These are phyloP conservation scores for Coluber constrictor DNA, from an alignment of 2,797 vertebrate species.

Conservation along the genomic window DNA sequence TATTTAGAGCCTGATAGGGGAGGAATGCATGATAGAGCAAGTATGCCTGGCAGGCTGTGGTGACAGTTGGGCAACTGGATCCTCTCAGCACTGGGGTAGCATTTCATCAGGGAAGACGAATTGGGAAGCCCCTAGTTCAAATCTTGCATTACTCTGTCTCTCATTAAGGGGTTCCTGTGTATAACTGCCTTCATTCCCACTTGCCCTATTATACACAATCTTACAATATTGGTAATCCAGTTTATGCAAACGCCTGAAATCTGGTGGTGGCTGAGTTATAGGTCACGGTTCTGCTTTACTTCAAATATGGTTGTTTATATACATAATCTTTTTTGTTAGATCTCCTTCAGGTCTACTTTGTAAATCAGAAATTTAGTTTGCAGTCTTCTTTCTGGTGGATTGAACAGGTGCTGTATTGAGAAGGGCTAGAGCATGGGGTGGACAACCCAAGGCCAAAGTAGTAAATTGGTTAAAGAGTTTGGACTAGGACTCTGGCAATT, in stretches of 20 bases:
- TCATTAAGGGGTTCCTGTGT: background rate
- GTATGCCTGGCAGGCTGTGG: background rate
- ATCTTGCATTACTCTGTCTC: background rate
- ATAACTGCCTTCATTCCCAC: background rate
- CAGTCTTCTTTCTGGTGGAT: background rate
- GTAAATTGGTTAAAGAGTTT: background rate
- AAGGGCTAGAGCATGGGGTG: background rate
- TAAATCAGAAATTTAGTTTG: background rate
- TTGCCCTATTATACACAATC: background rate
- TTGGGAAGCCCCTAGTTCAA: background rate
- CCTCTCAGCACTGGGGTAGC: background rate
- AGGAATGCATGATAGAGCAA: conserved; percentile 10
- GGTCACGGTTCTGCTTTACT: background rate
- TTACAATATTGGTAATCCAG: background rate
- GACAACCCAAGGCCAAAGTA: background rate
- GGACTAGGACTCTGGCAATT: background rate
- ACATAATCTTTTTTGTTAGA: background rate
- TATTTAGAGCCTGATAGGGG: background rate
- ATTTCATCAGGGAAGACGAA: background rate
- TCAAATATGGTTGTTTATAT: background rate
- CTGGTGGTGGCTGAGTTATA: background rate
- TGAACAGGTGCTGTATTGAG: background rate
- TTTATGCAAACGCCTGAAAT: background rate
- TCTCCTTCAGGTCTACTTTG: background rate
- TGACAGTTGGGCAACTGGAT: background rate